Base-by-base conservation (phyloP, 2,888 invertebrate species). In the Parascotia fuliginaria region DNA sequence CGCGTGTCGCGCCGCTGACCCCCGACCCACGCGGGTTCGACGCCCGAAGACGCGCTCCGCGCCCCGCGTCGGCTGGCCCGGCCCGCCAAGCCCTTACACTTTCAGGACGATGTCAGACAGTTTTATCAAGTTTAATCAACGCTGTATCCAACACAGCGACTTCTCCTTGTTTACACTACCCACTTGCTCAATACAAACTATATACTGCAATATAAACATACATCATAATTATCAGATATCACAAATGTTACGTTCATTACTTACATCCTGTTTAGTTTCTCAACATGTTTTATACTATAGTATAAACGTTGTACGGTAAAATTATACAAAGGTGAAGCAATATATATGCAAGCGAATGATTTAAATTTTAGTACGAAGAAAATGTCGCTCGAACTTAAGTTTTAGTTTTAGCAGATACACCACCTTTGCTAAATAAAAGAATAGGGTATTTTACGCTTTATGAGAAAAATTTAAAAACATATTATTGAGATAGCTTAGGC, bases 11-110 rank as follows among this genome's bases (percentile, higher is more conserved):
- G 82, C 76, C 77, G 85, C 80, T 90, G 89, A 91, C 92, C 92
- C 89, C 77, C 89, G 92, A 91, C 91, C 90, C 88, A 86, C 88
- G 84, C 86, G 82, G 77, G 91, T 85, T 91, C 90, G 86, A 83
- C 70, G 92, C 65, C 86, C 90, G 83, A 55, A 60, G 66, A 45
- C 65, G 62, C 55, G 69, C 65, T 73, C 66, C 75, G 63, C 70
- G 42, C 70, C 56, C 59, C 65, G 45, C 62, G 51, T n/a, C 57
- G 66, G 50, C 49, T 31, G 28, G 36, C 58, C 54, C 48, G 48
- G 45, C 42, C 48, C 56, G 58, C n/a, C n/a, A n/a, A n/a, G n/a
- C 74, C 74, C 75, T 73, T 67, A 61, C 58, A 48, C 52, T 59
- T 55, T 70, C 81, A 79, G 78, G 77, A 80, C 76, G 62, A 72